These are phyloP conservation scores for Hydroisotoma schaefferi DNA, from an alignment of 2,888 invertebrate genomes.

Conservation along the genomic window DNA sequence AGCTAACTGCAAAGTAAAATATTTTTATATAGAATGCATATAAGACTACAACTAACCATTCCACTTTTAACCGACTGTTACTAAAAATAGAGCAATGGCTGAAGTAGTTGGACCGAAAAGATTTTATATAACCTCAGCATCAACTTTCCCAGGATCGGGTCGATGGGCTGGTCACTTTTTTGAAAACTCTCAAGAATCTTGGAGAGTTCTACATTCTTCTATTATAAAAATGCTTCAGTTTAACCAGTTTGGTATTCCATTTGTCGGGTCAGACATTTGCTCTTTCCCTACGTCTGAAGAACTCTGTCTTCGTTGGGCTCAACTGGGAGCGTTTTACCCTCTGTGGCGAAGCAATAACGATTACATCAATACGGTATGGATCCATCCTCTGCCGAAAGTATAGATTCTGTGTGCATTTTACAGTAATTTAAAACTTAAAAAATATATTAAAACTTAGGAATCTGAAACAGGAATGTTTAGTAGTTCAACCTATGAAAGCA, in stretches of 20 bases:
- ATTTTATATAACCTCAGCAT: constrained; percentile 72
- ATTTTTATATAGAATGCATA: neutral
- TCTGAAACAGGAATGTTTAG: constrained; percentile 81
- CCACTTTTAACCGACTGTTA: neutral
- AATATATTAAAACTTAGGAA: no score
- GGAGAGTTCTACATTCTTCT: constrained; percentile 44
- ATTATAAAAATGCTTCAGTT: constrained; percentile 52
- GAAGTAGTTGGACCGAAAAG: constrained; percentile 55
- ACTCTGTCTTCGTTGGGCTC: constrained; percentile 55
- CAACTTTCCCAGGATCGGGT: constrained; percentile 72
- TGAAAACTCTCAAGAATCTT: constrained; percentile 39
- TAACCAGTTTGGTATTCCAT: constrained; percentile 50
- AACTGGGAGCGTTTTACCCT: constrained; percentile 55
- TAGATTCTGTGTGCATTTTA: no score
- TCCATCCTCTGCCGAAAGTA: no score
- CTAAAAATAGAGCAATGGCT: neutral
- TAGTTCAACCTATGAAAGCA: constrained; percentile 62
- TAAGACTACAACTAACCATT: neutral
- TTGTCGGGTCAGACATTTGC: constrained; percentile 49
- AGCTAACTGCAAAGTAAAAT: constrained; percentile 35
- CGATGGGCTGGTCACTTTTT: constrained; percentile 56
- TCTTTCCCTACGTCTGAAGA: constrained; percentile 51
- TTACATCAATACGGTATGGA: no score
- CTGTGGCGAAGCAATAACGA: no score
- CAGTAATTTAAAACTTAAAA: no score